Percentiles rank a stretch among this genome's conserved stretches.
Conservation (phyloP, 1,140 invertebrate species). For the Metaphire vulgaris region DNA sequence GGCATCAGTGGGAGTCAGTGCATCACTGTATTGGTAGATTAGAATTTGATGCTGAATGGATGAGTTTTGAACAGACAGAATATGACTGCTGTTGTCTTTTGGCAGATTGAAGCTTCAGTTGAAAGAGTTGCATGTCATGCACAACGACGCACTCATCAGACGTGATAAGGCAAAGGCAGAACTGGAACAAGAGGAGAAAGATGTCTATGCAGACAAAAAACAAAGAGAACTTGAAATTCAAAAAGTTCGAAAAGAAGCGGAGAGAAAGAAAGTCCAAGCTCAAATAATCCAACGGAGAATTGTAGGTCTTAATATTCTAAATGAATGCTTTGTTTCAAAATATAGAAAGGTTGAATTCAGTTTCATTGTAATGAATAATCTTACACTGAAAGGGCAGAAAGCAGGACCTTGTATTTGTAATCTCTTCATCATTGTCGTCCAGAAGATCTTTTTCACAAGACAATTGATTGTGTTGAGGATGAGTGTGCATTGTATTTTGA, state of each 20-base stretch:
- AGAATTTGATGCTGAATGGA: no score
- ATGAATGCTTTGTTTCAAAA: background rate
- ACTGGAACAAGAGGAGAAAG: slow-evolving; percentile 45
- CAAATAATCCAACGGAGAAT: slow-evolving; percentile 51
- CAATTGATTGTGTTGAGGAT: no score
- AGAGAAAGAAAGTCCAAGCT: slow-evolving; percentile 51
- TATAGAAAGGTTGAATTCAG: background rate
- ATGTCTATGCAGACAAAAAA: slow-evolving; percentile 49
- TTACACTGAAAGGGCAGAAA: no score
- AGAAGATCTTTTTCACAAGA: no score
- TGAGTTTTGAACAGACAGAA: no score
- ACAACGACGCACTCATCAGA: slow-evolving; percentile 48
- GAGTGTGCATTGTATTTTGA: no score
- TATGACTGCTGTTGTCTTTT: no score
- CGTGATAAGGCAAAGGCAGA: slow-evolving; percentile 46
- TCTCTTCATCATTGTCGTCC: no score
- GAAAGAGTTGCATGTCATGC: slow-evolving; percentile 48
- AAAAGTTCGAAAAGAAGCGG: slow-evolving; percentile 52
- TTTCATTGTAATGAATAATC: background rate
- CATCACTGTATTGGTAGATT: no score
- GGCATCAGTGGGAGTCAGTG: no score
- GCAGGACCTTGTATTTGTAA: no score
- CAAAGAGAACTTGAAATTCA: slow-evolving; percentile 50
- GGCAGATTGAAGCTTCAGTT: slow-evolving; percentile 36
- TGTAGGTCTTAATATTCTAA: slow-evolving; percentile 35